A percentile compares a stretch with the other conserved stretches of the same genome.
Conservation (phyloP, 2,888 invertebrate species). For the Chaetoderma sp. region DNA sequence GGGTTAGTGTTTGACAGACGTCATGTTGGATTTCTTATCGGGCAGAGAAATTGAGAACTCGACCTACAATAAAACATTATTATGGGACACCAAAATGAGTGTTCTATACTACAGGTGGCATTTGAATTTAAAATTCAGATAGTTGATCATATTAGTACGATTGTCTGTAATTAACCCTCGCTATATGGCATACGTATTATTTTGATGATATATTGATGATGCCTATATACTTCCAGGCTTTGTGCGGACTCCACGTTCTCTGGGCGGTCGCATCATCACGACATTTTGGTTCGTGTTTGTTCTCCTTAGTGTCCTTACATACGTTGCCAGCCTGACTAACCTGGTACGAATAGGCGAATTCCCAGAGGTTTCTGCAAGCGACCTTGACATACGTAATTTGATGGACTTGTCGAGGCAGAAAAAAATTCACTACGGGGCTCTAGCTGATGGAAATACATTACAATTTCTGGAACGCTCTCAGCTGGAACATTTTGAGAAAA, state of each 20-base stretch:
- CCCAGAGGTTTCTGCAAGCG: constrained; percentile 23
- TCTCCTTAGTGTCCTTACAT: constrained; percentile 46
- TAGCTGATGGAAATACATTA: constrained; percentile 41
- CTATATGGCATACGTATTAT: too few species aligned
- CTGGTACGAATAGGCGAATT: constrained; percentile 42
- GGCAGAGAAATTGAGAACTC: too few species aligned
- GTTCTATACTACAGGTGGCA: too few species aligned
- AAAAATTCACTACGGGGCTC: constrained; percentile 40
- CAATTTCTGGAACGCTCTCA: constrained; percentile 36
- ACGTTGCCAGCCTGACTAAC: constrained; percentile 54
- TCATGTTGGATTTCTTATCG: too few species aligned
- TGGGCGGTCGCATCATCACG: constrained; percentile 50
- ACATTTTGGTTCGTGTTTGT: constrained; percentile 56
- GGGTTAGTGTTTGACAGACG: too few species aligned
- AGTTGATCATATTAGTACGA: too few species aligned
- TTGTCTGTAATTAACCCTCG: too few species aligned
- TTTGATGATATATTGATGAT: too few species aligned
- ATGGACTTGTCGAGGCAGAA: constrained; percentile 42
- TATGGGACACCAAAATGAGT: too few species aligned
- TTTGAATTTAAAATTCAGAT: too few species aligned
- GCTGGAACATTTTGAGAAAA: constrained; percentile 21
- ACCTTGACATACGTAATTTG: constrained; percentile 35
- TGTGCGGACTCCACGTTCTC: constrained; percentile 46
- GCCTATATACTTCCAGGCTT: constrained; percentile 20
- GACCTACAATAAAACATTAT: too few species aligned